Base-by-base conservation (phyloP, 2,113 vertebrate genomes). In the Peromyscus californicus region DNA sequence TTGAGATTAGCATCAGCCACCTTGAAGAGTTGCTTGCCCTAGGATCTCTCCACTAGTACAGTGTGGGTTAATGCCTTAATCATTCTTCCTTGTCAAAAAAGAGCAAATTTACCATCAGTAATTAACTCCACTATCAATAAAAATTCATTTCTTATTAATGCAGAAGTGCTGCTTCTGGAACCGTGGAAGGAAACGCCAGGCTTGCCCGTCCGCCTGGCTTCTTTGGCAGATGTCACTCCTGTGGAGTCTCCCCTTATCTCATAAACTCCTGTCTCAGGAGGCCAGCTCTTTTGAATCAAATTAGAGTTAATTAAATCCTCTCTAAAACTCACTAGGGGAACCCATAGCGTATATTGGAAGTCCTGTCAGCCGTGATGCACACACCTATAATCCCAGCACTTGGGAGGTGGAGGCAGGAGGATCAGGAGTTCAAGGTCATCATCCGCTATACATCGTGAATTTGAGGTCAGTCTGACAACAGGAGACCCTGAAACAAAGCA, bases 271-370 rank as follows among this genome's bases (percentile, higher is more conserved):
- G 51, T 83, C 84, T 91, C 42, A 45, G 48, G 54, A 65, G 1
- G 0, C 86, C 70, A 67, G 70, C 70, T 76, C 75, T 91, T 95
- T 15, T 19, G 54, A 94, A 75, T 89, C 92, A 84, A 95, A 97
- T 72, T 72, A 83, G 36, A 82, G 86, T 91, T 96, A 39, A 82
- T 92, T 92, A 95, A 92, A 90, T 17, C n/a, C 42, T 94, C 51
- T 69, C 78, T 42, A 74, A 67, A 95, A 69, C 36, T 89, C 70
- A 51, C 54, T 19, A 75, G 69, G 74, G 51, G 57, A 93, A 70
- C 24, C 91, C 72, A 85, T 29, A 65, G 72, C 51, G 36, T 51
- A 4, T 48, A 85, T 86, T 90, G 90, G 63, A 87, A 93, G 59
- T 54, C 72, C 29, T 61, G 42, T 70, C 87, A 89, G 70, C 36